Base-by-base conservation (phyloP, 2,113 vertebrate species). In the Arenaria interpres region DNA sequence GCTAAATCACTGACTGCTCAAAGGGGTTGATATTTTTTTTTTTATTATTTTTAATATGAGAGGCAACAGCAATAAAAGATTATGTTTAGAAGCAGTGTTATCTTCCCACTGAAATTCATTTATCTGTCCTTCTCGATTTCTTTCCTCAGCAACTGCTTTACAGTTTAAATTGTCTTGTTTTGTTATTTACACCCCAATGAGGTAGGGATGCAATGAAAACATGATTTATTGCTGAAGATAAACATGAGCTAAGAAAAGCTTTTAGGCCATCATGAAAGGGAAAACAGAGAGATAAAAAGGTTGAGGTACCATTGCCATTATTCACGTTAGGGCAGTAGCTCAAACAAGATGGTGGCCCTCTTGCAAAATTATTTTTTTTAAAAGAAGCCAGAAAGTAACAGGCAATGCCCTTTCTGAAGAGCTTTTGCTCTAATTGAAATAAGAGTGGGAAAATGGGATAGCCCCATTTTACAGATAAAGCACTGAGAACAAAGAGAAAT, bases 171-270 rank as follows among this genome's bases (percentile, higher is more conserved):
- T 85, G 37, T 87, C 60, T 89, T 91, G 25, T 77, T 91, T 82
- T 74, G 27, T 77, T 93, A 85, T 87, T 89, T 94, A 68, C 33
- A 93, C 69, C 59, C 53, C 64, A 89, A n/a, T 54, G 81, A 92
- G 56, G 46, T 54, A 84, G 41, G 51, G 16, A 57, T 54, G 41
- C 54, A 84, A 67, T 63, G 73, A 62, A 91, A 95, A 57, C 51
- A 14, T 84, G 81, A 91, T 94, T 85, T 97, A 89, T 93, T 87
- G 41, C 51, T 81, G 51, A 67, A 41, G 84, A 91, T 72, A 93
- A 95, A 67, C 25, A 57, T 39, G 51, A 71, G n/a, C 28, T 89
- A 77, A 43, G 68, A 57, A 50, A 71, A 87, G 56, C 22, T 85
- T 85, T 93, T 93, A 81, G 81, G 62, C 12, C 32, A 63, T 56